phyloP scores from a whole-genome alignment of 2,888 invertebrate species.

The Epirrita christyi region DNA sequence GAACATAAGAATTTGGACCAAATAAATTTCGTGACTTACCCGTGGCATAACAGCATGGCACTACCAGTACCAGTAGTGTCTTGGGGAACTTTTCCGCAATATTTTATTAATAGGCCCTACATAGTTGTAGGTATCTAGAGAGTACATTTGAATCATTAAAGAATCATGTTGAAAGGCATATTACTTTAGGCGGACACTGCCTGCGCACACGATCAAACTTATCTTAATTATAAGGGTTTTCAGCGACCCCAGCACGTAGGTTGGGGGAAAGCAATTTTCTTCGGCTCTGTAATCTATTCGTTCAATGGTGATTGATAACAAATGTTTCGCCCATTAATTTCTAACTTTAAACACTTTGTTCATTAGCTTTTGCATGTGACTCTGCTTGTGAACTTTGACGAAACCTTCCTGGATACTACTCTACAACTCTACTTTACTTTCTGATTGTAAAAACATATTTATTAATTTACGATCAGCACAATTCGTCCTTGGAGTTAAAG shows the following conservation, averaged over 20 bases:
- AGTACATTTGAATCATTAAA: constrained; percentile 1
- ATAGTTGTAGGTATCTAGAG: background rate
- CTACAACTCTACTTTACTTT: too few relatives aligned
- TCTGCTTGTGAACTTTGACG: background rate
- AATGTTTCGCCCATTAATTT: constrained; percentile 28
- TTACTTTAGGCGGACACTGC: constrained; percentile 9
- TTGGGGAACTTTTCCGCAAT: too few relatives aligned
- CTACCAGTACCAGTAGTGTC: too few relatives aligned
- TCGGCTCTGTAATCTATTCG: constrained; percentile 27
- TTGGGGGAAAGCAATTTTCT: constrained; percentile 27
- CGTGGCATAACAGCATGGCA: too few relatives aligned
- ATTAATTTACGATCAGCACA: too few relatives aligned
- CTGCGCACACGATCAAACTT: constrained; percentile 29
- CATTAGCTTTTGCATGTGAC: background rate
- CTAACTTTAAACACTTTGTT: constrained; percentile 24
- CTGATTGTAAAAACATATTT: too few relatives aligned
- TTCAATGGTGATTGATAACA: constrained; percentile 32
- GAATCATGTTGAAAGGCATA: constrained; percentile 20
- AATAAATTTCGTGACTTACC: too few relatives aligned
- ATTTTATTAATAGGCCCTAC: too few relatives aligned
- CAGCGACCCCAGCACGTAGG: constrained; percentile 28
- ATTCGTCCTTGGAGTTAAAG: too few relatives aligned
- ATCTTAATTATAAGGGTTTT: constrained; percentile 47
- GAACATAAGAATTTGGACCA: too few relatives aligned
- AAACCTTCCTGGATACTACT: too few relatives aligned